Evolutionary conservation across 2,113 vertebrate genomes (phyloP), one percentile per base, ranked within the genome.

Genomic region (Dasyurus viverrinus): DNA sequence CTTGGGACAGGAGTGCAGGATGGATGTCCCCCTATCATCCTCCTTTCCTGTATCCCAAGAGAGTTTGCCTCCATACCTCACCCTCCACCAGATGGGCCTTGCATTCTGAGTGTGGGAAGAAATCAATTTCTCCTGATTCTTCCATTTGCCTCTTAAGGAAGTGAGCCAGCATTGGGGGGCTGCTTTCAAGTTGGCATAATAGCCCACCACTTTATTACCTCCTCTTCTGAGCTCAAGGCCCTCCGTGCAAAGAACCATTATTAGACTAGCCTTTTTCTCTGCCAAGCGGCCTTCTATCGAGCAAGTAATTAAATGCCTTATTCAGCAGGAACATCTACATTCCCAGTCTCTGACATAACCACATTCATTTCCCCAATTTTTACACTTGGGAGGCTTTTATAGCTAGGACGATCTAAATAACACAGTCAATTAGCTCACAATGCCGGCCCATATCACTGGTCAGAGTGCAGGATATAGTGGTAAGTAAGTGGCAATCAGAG

Each of bases 281-380:
- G 92, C 93, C 94, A 93, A 94, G 91, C 30, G 91, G 53, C 94
- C 89, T 95, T 46, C 89, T 93, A 91, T 53, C 3, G 10, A 97
- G 97, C 93, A 97, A 97, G 96, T 93, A 96, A 97, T 97, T 97
- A 98, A 97, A 91, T 93, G 89, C 4, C 9, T 96, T 93, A 94
- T 96, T 97, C 92, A 92, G 92, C 95, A 93, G 95, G 96, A 95
- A 53, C 19, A n/a, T 93, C 89, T 47, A 10, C 68, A 42, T 94
- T 57, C 55, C 91, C 90, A 93, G 94, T 48, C 92, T 93, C 50
- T 30, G 91, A 94, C 92, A 89, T 53, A 30, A 76, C 53, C 30
- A 42, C 8, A 19, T 54, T 76, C 16, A 0, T 84, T 94, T 94
- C 42, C 68, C 46, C 42, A 8, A 8, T 93, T 91, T 97, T 93